Evolutionary conservation across 2,797 vertebrate species (phyloP), one percentile per base, ranked within the genome.

Genomic region (Ataeniobius toweri): DNA sequence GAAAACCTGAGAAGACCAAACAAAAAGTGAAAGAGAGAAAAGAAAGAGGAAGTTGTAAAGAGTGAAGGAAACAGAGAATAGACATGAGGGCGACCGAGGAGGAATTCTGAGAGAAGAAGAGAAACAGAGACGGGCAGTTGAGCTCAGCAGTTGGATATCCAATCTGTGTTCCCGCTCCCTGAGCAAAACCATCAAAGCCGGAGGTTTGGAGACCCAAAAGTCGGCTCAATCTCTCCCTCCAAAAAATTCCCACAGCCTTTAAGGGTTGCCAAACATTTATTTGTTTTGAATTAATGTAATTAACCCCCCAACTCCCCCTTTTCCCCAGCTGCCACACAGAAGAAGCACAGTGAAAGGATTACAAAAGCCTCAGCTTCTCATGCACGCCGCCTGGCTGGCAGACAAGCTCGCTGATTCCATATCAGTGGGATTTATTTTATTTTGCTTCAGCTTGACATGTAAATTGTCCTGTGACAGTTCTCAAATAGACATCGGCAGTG

Each of bases 281-380:
- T 95, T 94, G 92, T 94, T 92, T 93, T 92, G 89, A 91, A 94
- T 95, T 94, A 94, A 91, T 93, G 88, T 92, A 92, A 94, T 94
- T 94, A 92, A 86, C 92, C 88, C 90, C 84, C 86, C 82, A 41
- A 22, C 31, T 24, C 59, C 85, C 87, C 71, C 80, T 79, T 80
- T n/a, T 82, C 79, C 73, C 83, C 78, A 73, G 77, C 26, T 89
- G 90, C 91, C 88, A 78, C 91, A 75, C 83, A 83, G 75, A 85
- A 85, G 80, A 84, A 84, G 77, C 86, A 13, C 84, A 92, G 87
- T 85, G 82, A 89, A 89, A 80, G 89, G 84, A 93, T 89, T 89
- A 86, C 78, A 53, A 89, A 87, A 44, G 74, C 84, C 86, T 77
- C 85, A n/a, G 83, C 77, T 82, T 78, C 85, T 88, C 83, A 61